A percentile compares a stretch with the other conserved stretches of the same genome.
These are phyloP conservation scores for Phrixothrix hirtus DNA, from an alignment of 2,888 invertebrate genomes.

Conservation along the genomic window DNA sequence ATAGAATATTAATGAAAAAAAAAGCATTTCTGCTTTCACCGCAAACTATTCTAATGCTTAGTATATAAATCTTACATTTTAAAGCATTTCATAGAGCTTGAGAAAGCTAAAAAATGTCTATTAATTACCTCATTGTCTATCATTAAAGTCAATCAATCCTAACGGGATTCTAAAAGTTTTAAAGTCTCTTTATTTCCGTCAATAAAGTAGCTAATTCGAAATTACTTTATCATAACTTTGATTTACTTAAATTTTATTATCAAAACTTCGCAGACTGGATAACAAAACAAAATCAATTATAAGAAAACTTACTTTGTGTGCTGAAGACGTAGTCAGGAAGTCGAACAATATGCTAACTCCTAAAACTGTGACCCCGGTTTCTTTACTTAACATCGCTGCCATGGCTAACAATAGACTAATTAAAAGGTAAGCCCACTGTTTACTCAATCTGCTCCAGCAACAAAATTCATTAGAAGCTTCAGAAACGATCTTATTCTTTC, in stretches of 20 bases:
- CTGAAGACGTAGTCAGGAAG: constrained; percentile 62
- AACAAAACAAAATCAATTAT: constrained; percentile 4
- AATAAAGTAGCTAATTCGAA: constrained; percentile 23
- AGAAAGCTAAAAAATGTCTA: constrained; percentile 35
- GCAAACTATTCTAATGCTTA: constrained; percentile 18
- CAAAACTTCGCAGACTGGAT: constrained; percentile 8
- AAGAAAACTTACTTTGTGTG: constrained; percentile 38
- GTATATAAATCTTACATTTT: constrained; percentile 12
- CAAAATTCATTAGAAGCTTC: constrained; percentile 36
- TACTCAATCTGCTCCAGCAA: constrained; percentile 48
- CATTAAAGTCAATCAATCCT: constrained; percentile 50
- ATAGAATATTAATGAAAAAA: constrained; percentile 33
- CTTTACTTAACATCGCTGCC: constrained; percentile 90
- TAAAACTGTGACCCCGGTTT: constrained; percentile 91
- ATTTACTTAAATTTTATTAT: constrained; percentile 22
- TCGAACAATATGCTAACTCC: constrained; percentile 90
- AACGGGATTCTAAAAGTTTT: constrained; percentile 46
- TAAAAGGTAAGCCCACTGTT: constrained; percentile 65
- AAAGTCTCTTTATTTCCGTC: constrained; percentile 24
- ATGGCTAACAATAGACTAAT: constrained; percentile 66
- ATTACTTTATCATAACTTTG: constrained; percentile 37
- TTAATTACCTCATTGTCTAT: constrained; percentile 48
- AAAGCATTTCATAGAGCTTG: constrained; percentile 13
- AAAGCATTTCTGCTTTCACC: constrained; percentile 10
- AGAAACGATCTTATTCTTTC: constrained; percentile 21